Percentiles rank a stretch among this genome's conserved stretches.
These are phyloP conservation scores for Drosophila melanogaster DNA, from an alignment of 1,140 invertebrate genomes.

Conservation along the genomic window Release_6_plus_ISO1_MT NC_004354.4:9505001-9505500, in stretches of 20 bases:
- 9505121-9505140: too few species aligned
- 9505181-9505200: neutral
- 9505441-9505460: conserved; percentile 35
- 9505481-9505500: conserved; percentile 50
- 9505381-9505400: conserved; percentile 18
- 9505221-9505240: conserved; percentile 1
- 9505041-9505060: neutral
- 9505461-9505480: conserved; percentile 26
- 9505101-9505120: neutral
- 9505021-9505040: conserved; percentile 13
- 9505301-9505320: conserved; percentile 22
- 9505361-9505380: conserved; percentile 10
- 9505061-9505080: neutral
- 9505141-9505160: too few species aligned
- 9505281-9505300: conserved; percentile 12
- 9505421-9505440: conserved; percentile 60
- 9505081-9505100: neutral
- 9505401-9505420: conserved; percentile 12
- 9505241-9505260: neutral
- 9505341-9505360: conserved; percentile 5
- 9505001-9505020: conserved; percentile 27
- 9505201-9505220: neutral
- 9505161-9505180: neutral
- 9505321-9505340: conserved; percentile 13
- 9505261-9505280: neutral